Percentiles rank a stretch among this genome's conserved stretches.
Conservation (phyloP, 2,797 vertebrate species). For the Gadopsis bispinosus region DNA sequence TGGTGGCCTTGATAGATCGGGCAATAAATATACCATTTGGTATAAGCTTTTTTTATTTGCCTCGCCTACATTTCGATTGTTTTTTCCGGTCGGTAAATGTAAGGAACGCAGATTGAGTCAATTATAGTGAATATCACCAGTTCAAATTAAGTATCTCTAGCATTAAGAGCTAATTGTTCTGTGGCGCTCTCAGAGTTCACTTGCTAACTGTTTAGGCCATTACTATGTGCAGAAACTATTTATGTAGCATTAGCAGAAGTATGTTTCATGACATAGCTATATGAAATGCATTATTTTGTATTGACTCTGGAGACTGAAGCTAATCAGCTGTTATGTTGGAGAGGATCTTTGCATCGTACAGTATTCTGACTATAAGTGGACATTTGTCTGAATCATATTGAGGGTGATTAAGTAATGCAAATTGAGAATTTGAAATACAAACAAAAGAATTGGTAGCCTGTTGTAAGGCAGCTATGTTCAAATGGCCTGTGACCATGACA, state of each 20-base stretch:
- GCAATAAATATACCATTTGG: conserved; percentile 56
- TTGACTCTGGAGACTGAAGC: background rate
- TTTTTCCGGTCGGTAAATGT: conserved; percentile 40
- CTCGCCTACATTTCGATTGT: conserved; percentile 25
- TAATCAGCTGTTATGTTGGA: background rate
- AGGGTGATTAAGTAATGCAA: background rate
- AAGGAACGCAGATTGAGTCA: conserved; percentile 30
- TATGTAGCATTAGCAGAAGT: background rate
- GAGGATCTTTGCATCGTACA: too few species aligned
- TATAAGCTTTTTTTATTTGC: conserved; percentile 48
- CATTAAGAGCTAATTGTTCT: conserved; percentile 14
- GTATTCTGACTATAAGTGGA: too few species aligned
- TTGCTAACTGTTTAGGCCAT: conserved; percentile 12
- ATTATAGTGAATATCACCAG: conserved; percentile 31
- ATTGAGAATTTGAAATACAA: background rate
- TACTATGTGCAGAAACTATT: conserved; percentile 2
- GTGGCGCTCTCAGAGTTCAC: conserved; percentile 1
- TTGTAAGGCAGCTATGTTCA: background rate
- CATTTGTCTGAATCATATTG: background rate
- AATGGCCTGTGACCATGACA: conserved; percentile 10
- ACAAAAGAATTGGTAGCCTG: background rate
- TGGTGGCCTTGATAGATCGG: conserved; percentile 51
- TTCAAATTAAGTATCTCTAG: conserved; percentile 7
- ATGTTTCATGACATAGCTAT: background rate
- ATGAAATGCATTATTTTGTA: background rate